These are phyloP conservation scores for Spheniscus humboldti DNA, from an alignment of 2,797 vertebrate species.

Conservation along the genomic window DNA sequence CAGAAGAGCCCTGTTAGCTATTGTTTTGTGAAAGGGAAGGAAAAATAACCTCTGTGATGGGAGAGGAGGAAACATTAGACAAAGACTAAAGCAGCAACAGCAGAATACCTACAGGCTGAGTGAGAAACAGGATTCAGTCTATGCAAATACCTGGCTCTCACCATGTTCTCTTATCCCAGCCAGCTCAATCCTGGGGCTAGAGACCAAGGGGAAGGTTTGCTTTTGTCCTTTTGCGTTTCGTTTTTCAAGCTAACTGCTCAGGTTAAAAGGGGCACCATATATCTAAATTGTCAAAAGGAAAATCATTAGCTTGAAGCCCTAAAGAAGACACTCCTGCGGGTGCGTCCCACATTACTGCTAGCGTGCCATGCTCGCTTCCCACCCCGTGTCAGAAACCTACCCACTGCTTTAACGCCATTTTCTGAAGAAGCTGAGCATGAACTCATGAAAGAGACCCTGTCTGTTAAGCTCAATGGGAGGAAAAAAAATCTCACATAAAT, in stretches of 20 bases:
- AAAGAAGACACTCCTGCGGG: neutral
- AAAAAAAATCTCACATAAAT: neutral
- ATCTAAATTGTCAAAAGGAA: neutral
- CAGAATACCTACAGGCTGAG: neutral
- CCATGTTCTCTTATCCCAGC: neutral
- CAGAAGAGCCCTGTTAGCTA: neutral
- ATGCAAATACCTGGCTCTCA: neutral
- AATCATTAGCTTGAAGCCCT: neutral
- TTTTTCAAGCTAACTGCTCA: neutral
- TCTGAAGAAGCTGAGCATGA: neutral
- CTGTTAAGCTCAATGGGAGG: neutral
- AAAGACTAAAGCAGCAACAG: neutral
- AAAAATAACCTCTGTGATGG: neutral
- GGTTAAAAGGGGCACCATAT: neutral
- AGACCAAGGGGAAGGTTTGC: neutral
- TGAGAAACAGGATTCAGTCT: neutral
- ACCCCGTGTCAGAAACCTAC: neutral
- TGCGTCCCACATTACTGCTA: neutral
- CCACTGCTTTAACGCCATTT: neutral
- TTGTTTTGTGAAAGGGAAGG: neutral
- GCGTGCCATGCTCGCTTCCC: neutral
- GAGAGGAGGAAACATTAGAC: neutral
- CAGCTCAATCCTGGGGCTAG: neutral
- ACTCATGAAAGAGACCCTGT: neutral
- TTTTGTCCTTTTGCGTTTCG: neutral